Evolutionary conservation across 2,888 invertebrate species (phyloP), one percentile per base, ranked within the genome.

Genomic region (Hirtodrosophila cameraria): DNA sequence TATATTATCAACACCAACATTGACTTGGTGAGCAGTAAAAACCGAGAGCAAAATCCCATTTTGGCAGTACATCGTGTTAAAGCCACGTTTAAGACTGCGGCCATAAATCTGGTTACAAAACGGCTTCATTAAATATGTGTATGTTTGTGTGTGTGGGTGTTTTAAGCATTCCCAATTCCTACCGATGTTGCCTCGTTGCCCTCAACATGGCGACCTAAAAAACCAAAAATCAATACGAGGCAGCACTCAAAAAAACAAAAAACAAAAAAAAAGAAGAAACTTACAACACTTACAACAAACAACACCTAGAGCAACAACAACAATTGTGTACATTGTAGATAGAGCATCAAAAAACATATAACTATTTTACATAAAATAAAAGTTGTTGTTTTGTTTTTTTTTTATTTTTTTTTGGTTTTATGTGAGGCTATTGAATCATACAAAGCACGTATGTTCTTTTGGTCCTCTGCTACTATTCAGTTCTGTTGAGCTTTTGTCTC

Each of bases 341-440:
- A 55, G 52, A 57, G 30, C 69, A 84, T 65, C 49, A 61, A 60
- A 61, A 52, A 60, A 74, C 63, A 78, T 71, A 78, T 65, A 85
- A 83, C 86, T 86, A 79, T 83, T 80, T 80, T 80, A 77, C 86
- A 80, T 80, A 86, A 80, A 86, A 80, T 75, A 80, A 75, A 83
- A 79, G 59, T 79, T 80, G 70, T 74, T 65, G 64, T 36, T 30
- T 45, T 49, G n/a, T 11, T 11, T 27, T 7, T 2, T 16, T 16
- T 15, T 33, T 16, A 15, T 8, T 11, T 18, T 31, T 28, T 38
- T 15, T 28, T 38, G 31, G 55, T 36, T 35, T 42, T 25, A 25
- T 41, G 16, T 13, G 11, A 20, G 65, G 42, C 72, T 69, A 66
- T 84, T 80, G 77, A 80, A 69, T 60, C 69, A 73, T 73, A 80